phyloP scores from a whole-genome alignment of 2,888 invertebrate species.

The Leptopterna dolabrata region DNA sequence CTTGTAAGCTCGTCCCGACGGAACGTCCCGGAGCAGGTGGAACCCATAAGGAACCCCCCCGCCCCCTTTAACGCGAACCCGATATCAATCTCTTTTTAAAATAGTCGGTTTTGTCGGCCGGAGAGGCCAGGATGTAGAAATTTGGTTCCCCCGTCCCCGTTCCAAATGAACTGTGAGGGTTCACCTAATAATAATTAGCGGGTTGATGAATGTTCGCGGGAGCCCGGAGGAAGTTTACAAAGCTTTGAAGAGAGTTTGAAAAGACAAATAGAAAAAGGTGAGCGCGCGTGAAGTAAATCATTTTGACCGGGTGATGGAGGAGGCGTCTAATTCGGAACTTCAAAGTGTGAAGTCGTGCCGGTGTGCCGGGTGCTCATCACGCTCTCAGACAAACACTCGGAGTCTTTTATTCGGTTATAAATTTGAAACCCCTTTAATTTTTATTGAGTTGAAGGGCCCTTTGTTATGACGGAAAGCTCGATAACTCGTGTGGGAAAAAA shows the following conservation, averaged over 20 bases:
- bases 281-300: slow-evolving; percentile 5
- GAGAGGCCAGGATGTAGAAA: slow-evolving; percentile 23
- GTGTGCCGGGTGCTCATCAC: background rate
- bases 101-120: background rate
- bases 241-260: slow-evolving; percentile 35
- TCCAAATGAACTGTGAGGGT: background rate
- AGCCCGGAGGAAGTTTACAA: slow-evolving; percentile 26
- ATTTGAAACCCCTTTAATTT: background rate
- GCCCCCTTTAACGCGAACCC: background rate
- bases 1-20: background rate
- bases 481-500: background rate
- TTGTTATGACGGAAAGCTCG: background rate
- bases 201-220: background rate
- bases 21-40: slow-evolving; percentile 17
- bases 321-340: slow-evolving; percentile 40
- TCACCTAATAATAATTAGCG: slow-evolving; percentile 23
- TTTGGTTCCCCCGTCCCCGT: background rate
- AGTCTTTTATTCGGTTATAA: slow-evolving; percentile 10
- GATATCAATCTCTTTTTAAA: slow-evolving; percentile 39
- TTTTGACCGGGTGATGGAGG: slow-evolving; percentile 18
- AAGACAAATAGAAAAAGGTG: background rate
- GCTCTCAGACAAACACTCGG: background rate
- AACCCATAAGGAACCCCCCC: background rate
- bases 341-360: slow-evolving; percentile 27
- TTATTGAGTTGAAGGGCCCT: background rate